These are phyloP conservation scores for Drosophila pseudotalamancana DNA, from an alignment of 2,888 invertebrate species.

Conservation along the genomic window DNA sequence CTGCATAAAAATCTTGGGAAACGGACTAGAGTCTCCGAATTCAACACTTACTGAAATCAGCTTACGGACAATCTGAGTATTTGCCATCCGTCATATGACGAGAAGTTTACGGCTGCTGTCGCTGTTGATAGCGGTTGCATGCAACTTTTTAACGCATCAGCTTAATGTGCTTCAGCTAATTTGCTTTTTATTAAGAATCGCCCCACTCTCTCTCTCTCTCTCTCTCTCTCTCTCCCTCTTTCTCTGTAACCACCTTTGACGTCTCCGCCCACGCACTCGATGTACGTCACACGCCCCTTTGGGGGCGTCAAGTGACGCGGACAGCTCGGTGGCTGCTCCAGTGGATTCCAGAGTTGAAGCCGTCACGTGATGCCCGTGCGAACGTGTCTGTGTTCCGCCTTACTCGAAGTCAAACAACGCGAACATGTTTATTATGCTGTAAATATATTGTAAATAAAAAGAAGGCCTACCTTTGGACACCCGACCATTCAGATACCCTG, in stretches of 20 bases:
- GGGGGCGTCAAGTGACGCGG: constrained; percentile 22
- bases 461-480: background rate
- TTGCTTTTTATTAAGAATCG: constrained; percentile 68
- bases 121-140: constrained; percentile 12
- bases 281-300: constrained; percentile 13
- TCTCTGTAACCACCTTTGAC: no score
- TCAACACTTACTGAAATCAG: background rate
- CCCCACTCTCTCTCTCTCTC: background rate
- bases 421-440: constrained; percentile 61
- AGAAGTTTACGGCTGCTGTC: constrained; percentile 1
- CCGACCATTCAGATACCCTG: constrained; percentile 11
- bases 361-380: background rate
- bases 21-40: constrained; percentile 8
- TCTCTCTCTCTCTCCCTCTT: no score
- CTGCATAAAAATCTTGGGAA: constrained; percentile 50
- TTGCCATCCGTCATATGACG: constrained; percentile 5
- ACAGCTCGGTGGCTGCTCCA: background rate
- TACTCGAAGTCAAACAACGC: constrained; percentile 35
- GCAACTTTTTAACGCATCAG: constrained; percentile 45
- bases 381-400: constrained; percentile 14
- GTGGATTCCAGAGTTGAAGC: constrained; percentile 1
- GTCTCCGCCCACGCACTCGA: constrained; percentile 6
- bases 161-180: constrained; percentile 71
- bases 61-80: constrained; percentile 28
- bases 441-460: constrained; percentile 52